Base-by-base conservation (phyloP, 92 coral and sea anemone species). In the Diadumene lineata region DNA sequence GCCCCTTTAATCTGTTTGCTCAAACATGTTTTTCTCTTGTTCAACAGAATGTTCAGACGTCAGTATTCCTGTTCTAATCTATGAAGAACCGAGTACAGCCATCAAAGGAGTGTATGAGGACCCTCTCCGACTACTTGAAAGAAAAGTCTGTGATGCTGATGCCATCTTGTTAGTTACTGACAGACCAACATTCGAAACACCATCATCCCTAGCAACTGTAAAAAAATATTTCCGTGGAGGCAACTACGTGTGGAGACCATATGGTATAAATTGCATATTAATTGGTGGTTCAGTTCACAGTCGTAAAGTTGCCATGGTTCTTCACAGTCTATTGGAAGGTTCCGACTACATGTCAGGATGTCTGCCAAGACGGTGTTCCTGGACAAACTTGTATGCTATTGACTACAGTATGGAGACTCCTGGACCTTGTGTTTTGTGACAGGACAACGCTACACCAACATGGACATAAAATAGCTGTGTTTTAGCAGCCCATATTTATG, bases 341-440 rank as follows among this genome's bases (percentile, higher is more conserved):
- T 86, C 93, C 1, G 97, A 96, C 65, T 96, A 96, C 71, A 96
- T 96, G 99, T 81, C 99, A 0, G 97, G 97, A 16, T 92, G 92
- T 8, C 60, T 96, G 68, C 99, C 99, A 7, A 89, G 88, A n/a
- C 80, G 93, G 43, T 96, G 99, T 68, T 96, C 99, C 0, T 96
- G 99, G 99, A 94, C 96, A 31, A 86, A 96, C 34, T 86, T 92
- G 88, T 92, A 96, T 69, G 88, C 96, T 15, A 97, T 96, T n/a
- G 99, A 96, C 55, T 93, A 84, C 29, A 96, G 99, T 53, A 76
- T 96, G 85, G 99, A 96, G 62, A 96, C 99, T n/a, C 97, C 99
- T 2, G 99, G 99, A n/a, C 99, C 99, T 28, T 96, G 99, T 46
- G 99, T 96, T 31, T 46, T 79, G 44, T 50, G 43, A 19, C 28